Base-by-base conservation (phyloP, 2,113 vertebrate genomes). In the Columba janthina region DNA sequence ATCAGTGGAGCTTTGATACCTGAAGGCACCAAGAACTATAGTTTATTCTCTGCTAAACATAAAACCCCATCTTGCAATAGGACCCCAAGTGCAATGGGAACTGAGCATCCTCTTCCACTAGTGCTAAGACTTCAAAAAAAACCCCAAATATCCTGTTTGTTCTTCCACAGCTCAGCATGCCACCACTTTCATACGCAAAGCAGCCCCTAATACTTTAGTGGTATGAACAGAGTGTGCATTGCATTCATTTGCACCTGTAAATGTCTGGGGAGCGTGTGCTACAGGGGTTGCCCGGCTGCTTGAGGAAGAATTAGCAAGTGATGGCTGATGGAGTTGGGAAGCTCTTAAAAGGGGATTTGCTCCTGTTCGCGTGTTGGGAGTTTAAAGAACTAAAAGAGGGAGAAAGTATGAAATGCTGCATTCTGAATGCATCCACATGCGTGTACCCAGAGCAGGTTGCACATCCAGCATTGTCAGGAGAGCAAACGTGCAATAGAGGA, bases 201-300 rank as follows among this genome's bases (percentile, higher is more conserved):
- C 21, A 75, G 56, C 38, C n/a, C 13, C 24, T 12, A 14, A 5
- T 42, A 34, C 60, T 44, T 34, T 8, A 9, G 15, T 28, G 38
- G 9, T 31, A 9, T 12, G 15, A 57, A 18, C 51, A 16, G 2
- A 4, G 15, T 4, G 6, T 25, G 29, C 4, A 0, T 38, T 48
- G 44, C 61, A 65, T n/a, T 58, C 38, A 11, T 9, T 76, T 40
- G 12, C 14, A 12, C 22, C 19, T 34, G 6, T 5, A 38, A 25
- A 12, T 25, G 40, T 36, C 42, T 51, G 67, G n/a, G 25, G 36
- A 51, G 14, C 0, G 16, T 14, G 3, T 5, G 20, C 34, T 79
- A 67, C 56, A 13, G 50, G 13, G 70, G 14, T 25, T 26, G 64
- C 54, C 26, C 29, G 24, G 3, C 24, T 71, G 44, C 53, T 42